Evolutionary conservation across 2,113 vertebrate species (phyloP).

Genomic region (Brachypteracias leptosomus): DNA sequence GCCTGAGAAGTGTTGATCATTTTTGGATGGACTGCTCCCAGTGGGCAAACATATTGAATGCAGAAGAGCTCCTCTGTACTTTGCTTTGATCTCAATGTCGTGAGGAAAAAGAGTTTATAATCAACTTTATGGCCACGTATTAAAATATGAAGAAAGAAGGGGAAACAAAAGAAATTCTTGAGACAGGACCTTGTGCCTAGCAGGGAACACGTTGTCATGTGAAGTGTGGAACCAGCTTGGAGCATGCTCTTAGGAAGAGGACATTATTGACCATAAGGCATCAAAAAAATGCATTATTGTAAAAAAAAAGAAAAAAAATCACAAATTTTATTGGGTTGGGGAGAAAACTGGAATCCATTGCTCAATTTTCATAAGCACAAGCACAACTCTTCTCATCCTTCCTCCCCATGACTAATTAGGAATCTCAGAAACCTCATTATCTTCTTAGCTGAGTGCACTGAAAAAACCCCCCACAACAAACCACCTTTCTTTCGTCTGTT

Average conservation of each 20-base stretch:
- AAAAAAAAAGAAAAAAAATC: background rate
- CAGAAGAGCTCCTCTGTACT: background rate
- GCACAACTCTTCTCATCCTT: background rate
- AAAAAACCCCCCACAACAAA: background rate
- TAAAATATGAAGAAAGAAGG: background rate
- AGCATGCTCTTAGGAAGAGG: background rate
- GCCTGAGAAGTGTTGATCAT: background rate
- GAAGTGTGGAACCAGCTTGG: background rate
- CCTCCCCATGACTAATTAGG: background rate
- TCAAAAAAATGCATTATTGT: background rate
- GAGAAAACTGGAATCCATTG: background rate
- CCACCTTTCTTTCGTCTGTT: background rate
- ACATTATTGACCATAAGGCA: background rate
- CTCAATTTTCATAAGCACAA: background rate
- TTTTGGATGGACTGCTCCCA: background rate
- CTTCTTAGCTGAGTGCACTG: background rate
- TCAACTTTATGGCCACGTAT: background rate
- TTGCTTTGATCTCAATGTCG: background rate
- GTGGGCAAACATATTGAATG: background rate
- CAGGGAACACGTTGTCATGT: rapidly evolving
- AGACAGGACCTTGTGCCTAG: background rate
- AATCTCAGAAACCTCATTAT: background rate
- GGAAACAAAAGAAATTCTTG: background rate
- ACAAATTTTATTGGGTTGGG: background rate
- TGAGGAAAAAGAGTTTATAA: background rate